Percentiles rank a stretch among this genome's conserved stretches.
phyloP scores from a whole-genome alignment of 1,140 invertebrate genomes.

The Drosophila athabasca region DNA sequence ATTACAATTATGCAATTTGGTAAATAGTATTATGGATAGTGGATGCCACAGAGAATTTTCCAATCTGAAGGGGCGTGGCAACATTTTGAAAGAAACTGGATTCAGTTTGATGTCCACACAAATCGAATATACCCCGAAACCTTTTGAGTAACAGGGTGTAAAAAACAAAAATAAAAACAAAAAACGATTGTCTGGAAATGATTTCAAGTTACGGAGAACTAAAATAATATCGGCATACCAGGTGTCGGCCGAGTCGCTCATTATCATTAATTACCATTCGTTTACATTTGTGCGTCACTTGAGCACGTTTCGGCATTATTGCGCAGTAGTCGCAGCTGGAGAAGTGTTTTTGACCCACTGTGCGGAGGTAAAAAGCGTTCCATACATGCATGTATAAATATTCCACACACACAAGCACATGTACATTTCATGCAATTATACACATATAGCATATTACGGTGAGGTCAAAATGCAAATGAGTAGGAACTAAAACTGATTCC shows the following conservation, averaged over 20 bases:
- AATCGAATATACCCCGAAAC: no score
- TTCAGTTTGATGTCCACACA: no score
- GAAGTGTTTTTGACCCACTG: background rate
- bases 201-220: constrained; percentile 19
- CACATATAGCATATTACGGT: no score
- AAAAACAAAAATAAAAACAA: constrained; percentile 15
- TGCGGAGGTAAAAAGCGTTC: constrained; percentile 7
- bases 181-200: constrained; percentile 4
- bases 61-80: no score
- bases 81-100: no score
- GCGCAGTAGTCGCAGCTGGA: constrained; percentile 32
- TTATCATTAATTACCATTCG: constrained; percentile 28
- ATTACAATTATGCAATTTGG: background rate
- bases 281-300: constrained; percentile 37
- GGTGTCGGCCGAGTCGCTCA: constrained; percentile 18
- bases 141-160: background rate
- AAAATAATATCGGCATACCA: background rate
- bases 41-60: no score
- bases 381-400: constrained; percentile 13
- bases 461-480: background rate
- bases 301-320: constrained; percentile 39
- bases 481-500: background rate
- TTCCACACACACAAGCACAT: background rate
- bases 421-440: no score
- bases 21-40: background rate